Conservation (phyloP, 1,140 invertebrate species). For the Rhynchophorus ferrugineus region DNA sequence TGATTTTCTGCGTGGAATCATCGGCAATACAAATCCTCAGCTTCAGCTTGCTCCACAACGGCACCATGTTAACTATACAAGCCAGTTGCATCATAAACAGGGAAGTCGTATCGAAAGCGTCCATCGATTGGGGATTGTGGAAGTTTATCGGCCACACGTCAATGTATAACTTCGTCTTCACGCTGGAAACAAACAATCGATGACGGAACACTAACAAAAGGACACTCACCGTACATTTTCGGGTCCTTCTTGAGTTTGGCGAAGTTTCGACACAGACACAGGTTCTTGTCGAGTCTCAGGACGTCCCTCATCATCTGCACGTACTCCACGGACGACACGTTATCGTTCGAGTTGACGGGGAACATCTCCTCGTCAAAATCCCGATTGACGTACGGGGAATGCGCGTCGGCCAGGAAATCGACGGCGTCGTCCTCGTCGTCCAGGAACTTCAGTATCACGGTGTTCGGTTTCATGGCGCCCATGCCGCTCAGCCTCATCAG, state of each 20-base stretch:
- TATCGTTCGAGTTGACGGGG: slow-evolving; percentile 36
- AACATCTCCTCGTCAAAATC: slow-evolving; percentile 39
- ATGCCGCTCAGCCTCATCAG: slow-evolving; percentile 86
- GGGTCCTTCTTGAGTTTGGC: slow-evolving; percentile 71
- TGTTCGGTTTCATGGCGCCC: slow-evolving; percentile 99
- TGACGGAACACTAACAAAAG: not conserved
- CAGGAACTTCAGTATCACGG: slow-evolving; percentile 85
- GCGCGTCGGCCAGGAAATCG: slow-evolving; percentile 60
- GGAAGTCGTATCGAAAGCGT: slow-evolving; percentile 76
- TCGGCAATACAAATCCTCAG: slow-evolving; percentile 68
- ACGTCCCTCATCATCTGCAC: slow-evolving; percentile 82
- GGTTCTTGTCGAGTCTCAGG: slow-evolving; percentile 88
- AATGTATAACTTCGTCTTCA: slow-evolving; percentile 66
- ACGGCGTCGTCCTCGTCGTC: slow-evolving; percentile 67
- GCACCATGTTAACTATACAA: slow-evolving; percentile 92
- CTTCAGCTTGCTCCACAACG: slow-evolving; percentile 71
- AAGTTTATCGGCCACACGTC: slow-evolving; percentile 97
- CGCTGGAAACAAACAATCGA: slow-evolving; percentile 34
- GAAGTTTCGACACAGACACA: slow-evolving; percentile 90
- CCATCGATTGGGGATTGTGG: slow-evolving; percentile 65
- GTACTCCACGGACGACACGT: slow-evolving; percentile 61
- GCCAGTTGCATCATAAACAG: slow-evolving; percentile 95
- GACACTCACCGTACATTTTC: slow-evolving; percentile 46
- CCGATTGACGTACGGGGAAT: slow-evolving; percentile 42
- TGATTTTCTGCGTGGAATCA: slow-evolving; percentile 38